A percentile compares a stretch with the other conserved stretches of the same genome.
phyloP scores from a whole-genome alignment of 2,113 vertebrate genomes.

The Sturnira hondurensis region DNA sequence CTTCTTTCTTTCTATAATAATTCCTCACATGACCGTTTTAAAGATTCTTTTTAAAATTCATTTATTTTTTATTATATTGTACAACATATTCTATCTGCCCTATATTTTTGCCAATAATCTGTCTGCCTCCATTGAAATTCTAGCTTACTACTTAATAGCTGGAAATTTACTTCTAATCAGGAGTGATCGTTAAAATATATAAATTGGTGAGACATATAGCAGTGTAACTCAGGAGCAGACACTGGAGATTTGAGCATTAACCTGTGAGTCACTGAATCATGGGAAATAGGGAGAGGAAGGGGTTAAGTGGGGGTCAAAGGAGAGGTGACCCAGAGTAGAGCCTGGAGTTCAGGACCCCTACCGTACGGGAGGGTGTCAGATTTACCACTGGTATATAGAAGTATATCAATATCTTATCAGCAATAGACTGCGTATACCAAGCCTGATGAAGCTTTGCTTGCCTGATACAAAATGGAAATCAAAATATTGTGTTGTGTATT shows the following conservation, averaged over 20 bases:
- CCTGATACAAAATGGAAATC: not conserved
- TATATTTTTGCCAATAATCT: not conserved
- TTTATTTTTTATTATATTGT: not conserved
- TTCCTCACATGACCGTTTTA: not conserved
- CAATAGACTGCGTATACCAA: not conserved
- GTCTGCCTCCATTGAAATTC: not conserved
- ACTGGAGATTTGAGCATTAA: not conserved
- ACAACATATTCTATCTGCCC: not conserved
- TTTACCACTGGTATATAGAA: not conserved
- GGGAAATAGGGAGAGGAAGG: not conserved
- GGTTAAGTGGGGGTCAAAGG: fast-evolving
- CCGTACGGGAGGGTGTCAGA: not conserved
- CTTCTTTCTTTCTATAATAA: not conserved
- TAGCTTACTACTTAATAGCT: not conserved
- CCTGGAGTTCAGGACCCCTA: too few species aligned
- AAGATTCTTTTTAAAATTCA: not conserved
- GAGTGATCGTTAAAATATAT: not conserved
- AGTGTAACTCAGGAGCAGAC: not conserved
- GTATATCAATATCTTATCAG: not conserved
- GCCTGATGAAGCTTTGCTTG: not conserved
- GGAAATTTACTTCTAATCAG: not conserved
- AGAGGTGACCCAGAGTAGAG: not conserved
- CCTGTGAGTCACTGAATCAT: not conserved
- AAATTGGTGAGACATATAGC: not conserved
- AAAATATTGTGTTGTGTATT: not conserved